A percentile compares a stretch with the other conserved stretches of the same genome.
Conservation (phyloP, 2,888 invertebrate species). For the Sylvicola fuscatus region DNA sequence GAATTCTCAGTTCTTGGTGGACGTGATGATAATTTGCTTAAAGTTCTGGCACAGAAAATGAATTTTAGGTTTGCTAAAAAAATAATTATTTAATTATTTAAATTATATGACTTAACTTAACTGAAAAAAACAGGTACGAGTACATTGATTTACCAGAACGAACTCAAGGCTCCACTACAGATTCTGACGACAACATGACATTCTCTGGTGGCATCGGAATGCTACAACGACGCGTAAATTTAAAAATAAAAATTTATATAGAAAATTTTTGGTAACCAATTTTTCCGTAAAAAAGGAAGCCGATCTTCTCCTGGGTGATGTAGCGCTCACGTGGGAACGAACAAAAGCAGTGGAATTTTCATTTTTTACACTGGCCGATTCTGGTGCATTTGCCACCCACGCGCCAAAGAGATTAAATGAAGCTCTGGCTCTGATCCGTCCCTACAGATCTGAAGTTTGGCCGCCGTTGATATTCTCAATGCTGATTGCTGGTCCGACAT, state of each 20-base stretch:
- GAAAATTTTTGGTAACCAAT: neutral
- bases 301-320: constrained; percentile 54
- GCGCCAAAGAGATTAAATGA: constrained; percentile 52
- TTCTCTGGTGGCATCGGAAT: constrained; percentile 53
- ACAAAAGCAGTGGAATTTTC: constrained; percentile 54
- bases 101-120: constrained; percentile 1
- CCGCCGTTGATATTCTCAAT: constrained; percentile 43
- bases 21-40: constrained; percentile 46
- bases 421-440: constrained; percentile 48
- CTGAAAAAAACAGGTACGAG: constrained; percentile 27
- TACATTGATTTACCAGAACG: constrained; percentile 56
- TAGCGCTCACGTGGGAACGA: constrained; percentile 51
- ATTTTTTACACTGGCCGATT: constrained; percentile 53
- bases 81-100: constrained; percentile 2
- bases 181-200: constrained; percentile 38
- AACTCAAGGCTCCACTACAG: constrained; percentile 39
- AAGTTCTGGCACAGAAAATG: constrained; percentile 38
- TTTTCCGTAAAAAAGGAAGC: constrained; percentile 29
- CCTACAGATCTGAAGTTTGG: constrained; percentile 59
- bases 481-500: constrained; percentile 42
- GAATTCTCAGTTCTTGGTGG: constrained; percentile 36
- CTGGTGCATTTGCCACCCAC: constrained; percentile 55
- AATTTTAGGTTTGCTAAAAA: constrained; percentile 36
- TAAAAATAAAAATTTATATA: constrained; percentile 2
- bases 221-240: constrained; percentile 40